Evolutionary conservation across 2,888 invertebrate species (phyloP).

Genomic region (Caradrina clavipalpis): DNA sequence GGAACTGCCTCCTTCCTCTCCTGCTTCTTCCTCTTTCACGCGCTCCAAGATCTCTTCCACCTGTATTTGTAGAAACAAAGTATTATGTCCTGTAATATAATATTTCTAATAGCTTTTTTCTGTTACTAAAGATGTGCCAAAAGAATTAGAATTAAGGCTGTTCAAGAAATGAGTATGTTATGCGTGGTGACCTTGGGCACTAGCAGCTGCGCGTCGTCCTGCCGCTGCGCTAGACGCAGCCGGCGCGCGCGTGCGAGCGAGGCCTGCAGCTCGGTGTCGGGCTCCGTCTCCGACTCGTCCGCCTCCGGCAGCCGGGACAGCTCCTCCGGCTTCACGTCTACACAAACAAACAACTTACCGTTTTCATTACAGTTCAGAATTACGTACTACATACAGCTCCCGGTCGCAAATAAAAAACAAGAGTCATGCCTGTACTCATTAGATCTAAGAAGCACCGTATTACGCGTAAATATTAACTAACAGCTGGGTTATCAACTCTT

Average conservation of each 20-base stretch:
- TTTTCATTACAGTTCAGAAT: not conserved
- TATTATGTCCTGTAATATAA: not conserved
- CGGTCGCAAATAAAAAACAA: not conserved
- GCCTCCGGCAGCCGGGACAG: conserved; percentile 68
- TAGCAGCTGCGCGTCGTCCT: not conserved
- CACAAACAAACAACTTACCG: not conserved
- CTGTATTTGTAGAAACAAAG: conserved; percentile 61
- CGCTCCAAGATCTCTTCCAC: conserved; percentile 86
- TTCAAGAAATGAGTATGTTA: too few relatives aligned
- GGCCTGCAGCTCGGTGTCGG: conserved; percentile 93
- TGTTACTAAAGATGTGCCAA: too few relatives aligned
- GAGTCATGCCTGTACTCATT: too few relatives aligned
- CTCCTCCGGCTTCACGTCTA: conserved; percentile 78
- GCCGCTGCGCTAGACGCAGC: conserved; percentile 87
- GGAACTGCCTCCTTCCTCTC: conserved; percentile 82
- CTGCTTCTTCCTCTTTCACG: conserved; percentile 92
- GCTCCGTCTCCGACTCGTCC: conserved; percentile 92
- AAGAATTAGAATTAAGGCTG: not conserved
- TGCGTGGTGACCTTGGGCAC: conserved; percentile 74
- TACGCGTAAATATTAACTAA: too few relatives aligned
- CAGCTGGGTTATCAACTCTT: too few relatives aligned
- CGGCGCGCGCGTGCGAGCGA: conserved; percentile 94
- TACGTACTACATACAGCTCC: not conserved
- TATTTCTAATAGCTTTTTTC: not conserved
- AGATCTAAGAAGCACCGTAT: too few relatives aligned